Base-by-base conservation (phyloP, 2,888 invertebrate genomes). In the Prionchulus punctatus region DNA sequence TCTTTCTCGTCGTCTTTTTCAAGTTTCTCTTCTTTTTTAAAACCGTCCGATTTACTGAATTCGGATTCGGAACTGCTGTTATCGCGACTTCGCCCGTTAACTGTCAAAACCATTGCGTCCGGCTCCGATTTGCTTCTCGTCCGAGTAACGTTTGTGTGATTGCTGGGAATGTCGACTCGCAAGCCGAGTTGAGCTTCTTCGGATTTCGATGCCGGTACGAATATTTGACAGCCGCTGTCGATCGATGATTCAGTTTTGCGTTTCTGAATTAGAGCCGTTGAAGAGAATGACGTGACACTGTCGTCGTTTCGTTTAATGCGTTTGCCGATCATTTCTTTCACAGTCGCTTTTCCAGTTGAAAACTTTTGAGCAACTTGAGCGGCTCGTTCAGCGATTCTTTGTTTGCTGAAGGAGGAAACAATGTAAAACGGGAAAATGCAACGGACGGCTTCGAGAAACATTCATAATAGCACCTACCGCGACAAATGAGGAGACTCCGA, bases 311-410 rank as follows among this genome's bases (percentile, higher is more conserved):
- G 47, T 18, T 36, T 36, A 21, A 28, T 12, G 7, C 30, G 48
- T 49, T 36, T 48, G 2, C 25, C 27, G 25, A 31, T 36, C 18
- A 49, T 49, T 25, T 49, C 42, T 31, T 55, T 55, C 12, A 55
- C 49, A 3, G 4, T n/a, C 2, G n/a, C 43, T 31, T 55, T 55
- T 2, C 55, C 55, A 23, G 48, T 21, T n/a, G 21, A 21, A n/a
- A 23, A 31, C 21, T 55, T 55, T 2, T 3, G 28, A 15, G 36
- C 49, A 26, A 55, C 23, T 2, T 18, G 21, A 21, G n/a, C 25
- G 2, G 49, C 55, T 2, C 31, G 23, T 55, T 55, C 55, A 2
- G n/a, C 48, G 4, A 26, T 18, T n/a, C 27, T 26, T 28, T 49
- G 50, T 28, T 23, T 7, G 3, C 50, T 49, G 3, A 30, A 49